These are phyloP conservation scores for Crocidura indochinensis DNA, from an alignment of 2,797 vertebrate species.

Conservation along the genomic window DNA sequence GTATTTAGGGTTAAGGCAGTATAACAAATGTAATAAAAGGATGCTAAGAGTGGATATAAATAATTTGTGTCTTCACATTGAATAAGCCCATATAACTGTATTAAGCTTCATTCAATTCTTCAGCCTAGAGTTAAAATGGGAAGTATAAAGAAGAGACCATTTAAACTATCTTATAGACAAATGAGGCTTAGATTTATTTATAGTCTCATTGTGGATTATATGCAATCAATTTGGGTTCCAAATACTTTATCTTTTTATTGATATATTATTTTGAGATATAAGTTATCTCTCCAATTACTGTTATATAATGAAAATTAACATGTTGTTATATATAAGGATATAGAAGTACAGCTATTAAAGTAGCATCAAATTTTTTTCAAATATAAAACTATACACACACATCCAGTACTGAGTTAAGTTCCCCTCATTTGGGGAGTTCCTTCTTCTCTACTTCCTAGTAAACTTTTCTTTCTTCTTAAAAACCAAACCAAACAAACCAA, in stretches of 20 bases:
- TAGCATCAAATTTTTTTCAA: too few relatives aligned
- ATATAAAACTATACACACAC: too few relatives aligned
- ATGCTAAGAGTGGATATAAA: neutral
- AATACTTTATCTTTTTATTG: neutral
- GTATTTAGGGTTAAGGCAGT: conserved; percentile 63
- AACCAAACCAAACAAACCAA: too few relatives aligned
- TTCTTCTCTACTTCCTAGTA: too few relatives aligned
- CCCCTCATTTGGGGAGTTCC: too few relatives aligned
- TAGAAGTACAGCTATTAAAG: too few relatives aligned
- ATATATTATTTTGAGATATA: conserved; percentile 15
- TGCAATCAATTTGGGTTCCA: neutral
- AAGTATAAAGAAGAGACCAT: neutral
- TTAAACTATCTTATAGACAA: neutral
- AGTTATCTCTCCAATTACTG: neutral
- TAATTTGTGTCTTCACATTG: conserved; percentile 62
- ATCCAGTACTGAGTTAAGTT: too few relatives aligned
- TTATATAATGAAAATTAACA: too few relatives aligned
- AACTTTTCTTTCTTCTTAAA: too few relatives aligned
- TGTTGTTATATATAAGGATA: too few relatives aligned
- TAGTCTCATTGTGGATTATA: neutral
- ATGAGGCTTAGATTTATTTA: neutral
- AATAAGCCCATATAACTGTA: conserved; percentile 59
- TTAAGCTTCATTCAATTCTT: conserved; percentile 45
- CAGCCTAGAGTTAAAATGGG: conserved; percentile 25
- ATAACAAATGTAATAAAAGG: too few relatives aligned